A percentile compares a stretch with the other conserved stretches of the same genome.
Conservation (phyloP, 2,888 invertebrate genomes). For the Phytoseiulus persimilis region DNA sequence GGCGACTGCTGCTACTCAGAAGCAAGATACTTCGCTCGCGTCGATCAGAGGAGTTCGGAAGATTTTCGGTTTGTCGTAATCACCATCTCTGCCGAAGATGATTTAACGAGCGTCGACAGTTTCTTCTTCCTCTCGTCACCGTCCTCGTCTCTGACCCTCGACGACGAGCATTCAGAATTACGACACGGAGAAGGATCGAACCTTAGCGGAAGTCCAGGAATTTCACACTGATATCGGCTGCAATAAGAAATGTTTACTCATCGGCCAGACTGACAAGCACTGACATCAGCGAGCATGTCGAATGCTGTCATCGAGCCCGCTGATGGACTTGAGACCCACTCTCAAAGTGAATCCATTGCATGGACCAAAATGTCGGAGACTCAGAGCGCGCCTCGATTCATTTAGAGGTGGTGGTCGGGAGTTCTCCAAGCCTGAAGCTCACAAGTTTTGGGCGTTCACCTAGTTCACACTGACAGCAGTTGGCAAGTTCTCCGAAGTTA, state of each 20-base stretch:
- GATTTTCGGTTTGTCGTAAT: conserved; percentile 5
- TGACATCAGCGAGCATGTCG: no score
- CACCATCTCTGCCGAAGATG: background rate
- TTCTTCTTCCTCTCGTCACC: background rate
- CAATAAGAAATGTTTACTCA: background rate
- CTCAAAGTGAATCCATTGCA: no score
- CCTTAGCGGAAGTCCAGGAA: background rate
- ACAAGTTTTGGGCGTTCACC: no score
- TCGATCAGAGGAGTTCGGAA: background rate
- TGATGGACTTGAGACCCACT: no score
- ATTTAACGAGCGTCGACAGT: background rate
- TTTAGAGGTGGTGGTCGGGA: no score
- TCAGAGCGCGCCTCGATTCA: no score
- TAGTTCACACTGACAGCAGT: no score
- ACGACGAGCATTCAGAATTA: background rate
- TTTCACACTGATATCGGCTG: background rate
- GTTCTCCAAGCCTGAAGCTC: no score
- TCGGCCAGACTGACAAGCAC: no score
- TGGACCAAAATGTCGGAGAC: no score
- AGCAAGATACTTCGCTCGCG: background rate
- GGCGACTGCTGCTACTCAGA: background rate
- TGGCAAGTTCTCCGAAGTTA: no score
- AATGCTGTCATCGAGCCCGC: no score
- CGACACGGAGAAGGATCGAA: background rate
- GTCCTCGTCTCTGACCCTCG: background rate